These are phyloP conservation scores for Montipora capitata DNA, from an alignment of 92 coral and sea anemone species.

Conservation along the genomic window DNA sequence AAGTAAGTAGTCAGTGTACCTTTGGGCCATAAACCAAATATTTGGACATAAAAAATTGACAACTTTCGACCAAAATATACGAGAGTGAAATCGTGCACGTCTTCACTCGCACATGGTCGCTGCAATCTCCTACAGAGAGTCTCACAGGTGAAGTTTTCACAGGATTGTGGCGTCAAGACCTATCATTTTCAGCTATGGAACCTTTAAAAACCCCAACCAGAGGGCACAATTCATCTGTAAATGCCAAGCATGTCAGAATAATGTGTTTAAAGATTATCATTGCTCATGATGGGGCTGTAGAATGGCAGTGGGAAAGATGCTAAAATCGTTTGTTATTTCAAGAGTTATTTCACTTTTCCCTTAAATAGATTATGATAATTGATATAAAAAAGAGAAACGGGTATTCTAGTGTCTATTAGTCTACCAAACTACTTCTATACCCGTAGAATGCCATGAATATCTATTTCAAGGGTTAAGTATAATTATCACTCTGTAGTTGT, in stretches of 20 bases:
- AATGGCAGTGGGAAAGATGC: too few relatives aligned
- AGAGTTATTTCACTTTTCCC: too few relatives aligned
- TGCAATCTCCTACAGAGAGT: neutral
- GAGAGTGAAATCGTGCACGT: too few relatives aligned
- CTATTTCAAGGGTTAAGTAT: slow-evolving; percentile 12
- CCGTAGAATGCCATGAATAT: slow-evolving; percentile 20
- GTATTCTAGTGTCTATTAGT: slow-evolving; percentile 17
- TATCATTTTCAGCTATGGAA: slow-evolving; percentile 13
- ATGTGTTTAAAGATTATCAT: slow-evolving; percentile 34
- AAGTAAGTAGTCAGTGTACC: too few relatives aligned
- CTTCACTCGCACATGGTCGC: too few relatives aligned
- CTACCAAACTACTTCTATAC: slow-evolving; percentile 23
- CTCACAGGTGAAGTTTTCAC: neutral
- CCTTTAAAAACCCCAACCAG: slow-evolving; percentile 35
- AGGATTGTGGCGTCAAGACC: slow-evolving; percentile 41
- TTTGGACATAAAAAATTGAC: too few relatives aligned
- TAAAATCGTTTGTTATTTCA: too few relatives aligned
- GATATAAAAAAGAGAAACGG: neutral
- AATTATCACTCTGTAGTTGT: neutral
- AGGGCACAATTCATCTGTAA: slow-evolving; percentile 48
- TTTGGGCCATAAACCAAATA: too few relatives aligned
- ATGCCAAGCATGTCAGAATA: slow-evolving; percentile 56
- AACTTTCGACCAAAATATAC: too few relatives aligned
- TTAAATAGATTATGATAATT: slow-evolving; percentile 13
- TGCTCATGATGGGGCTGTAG: slow-evolving; percentile 56